phyloP scores from a whole-genome alignment of 2,113 vertebrate species.

The Ginglymostoma cirratum region DNA sequence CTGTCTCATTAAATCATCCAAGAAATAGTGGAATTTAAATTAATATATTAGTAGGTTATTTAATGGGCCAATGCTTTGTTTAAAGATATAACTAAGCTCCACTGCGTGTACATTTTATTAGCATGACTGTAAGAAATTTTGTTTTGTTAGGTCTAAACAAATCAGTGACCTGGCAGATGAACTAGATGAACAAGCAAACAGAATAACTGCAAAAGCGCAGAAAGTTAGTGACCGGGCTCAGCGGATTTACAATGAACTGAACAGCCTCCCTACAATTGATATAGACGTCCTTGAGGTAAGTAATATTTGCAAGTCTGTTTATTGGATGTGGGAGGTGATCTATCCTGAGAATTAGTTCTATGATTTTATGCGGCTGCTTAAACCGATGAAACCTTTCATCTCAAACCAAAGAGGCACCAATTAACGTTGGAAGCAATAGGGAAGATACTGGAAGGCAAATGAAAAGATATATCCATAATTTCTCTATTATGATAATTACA shows the following conservation, averaged over 20 bases:
- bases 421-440: neutral
- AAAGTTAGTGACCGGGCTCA: neutral
- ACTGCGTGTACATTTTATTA: neutral
- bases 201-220: neutral
- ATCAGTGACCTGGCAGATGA: neutral
- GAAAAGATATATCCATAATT: neutral
- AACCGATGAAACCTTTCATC: neutral
- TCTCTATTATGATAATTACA: neutral
- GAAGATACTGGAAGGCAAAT: neutral
- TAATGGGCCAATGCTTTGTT: neutral
- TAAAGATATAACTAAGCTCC: neutral
- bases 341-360: neutral
- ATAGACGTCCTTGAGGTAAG: neutral
- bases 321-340: neutral
- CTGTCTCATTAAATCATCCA: neutral
- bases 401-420: neutral
- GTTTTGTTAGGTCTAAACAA: constrained; percentile 16
- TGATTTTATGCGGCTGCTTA: neutral
- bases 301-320: neutral
- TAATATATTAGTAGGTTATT: neutral
- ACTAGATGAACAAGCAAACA: constrained; percentile 22
- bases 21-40: neutral
- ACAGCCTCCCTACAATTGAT: neutral
- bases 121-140: neutral
- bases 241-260: neutral